Evolutionary conservation across 1,140 invertebrate genomes (phyloP).

Genomic region (Drosophila ercepeae): DNA sequence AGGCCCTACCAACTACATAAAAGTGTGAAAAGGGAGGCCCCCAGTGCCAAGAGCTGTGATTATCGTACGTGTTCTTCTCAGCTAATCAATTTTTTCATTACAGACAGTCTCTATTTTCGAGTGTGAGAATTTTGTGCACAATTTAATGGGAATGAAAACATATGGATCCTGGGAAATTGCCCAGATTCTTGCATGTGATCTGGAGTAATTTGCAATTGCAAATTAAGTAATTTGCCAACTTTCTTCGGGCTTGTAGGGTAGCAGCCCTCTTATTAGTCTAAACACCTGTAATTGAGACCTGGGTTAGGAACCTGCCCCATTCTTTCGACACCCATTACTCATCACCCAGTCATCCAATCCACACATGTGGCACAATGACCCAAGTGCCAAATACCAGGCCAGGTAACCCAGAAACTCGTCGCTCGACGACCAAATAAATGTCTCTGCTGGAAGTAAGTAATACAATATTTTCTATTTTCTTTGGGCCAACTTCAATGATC

Average conservation of each 20-base stretch:
- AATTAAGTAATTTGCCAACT: slow-evolving; percentile 23
- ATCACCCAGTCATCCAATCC: too few species aligned
- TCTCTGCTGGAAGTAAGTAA: slow-evolving; percentile 9
- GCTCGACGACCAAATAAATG: slow-evolving; percentile 10
- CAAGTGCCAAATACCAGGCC: slow-evolving; percentile 56
- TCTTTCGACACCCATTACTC: slow-evolving; percentile 30
- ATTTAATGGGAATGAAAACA: slow-evolving; percentile 16
- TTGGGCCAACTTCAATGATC: slow-evolving; percentile 40
- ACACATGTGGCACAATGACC: slow-evolving; percentile 49
- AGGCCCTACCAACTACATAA: background rate
- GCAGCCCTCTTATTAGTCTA: slow-evolving; percentile 1
- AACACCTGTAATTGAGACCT: slow-evolving; percentile 24
- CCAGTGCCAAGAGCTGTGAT: slow-evolving; percentile 56
- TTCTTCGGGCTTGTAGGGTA: slow-evolving; percentile 11
- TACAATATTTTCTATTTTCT: slow-evolving; percentile 46
- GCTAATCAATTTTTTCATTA: slow-evolving; percentile 59
- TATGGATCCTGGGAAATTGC: slow-evolving; percentile 20
- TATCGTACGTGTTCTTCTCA: slow-evolving; percentile 56
- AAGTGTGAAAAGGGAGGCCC: slow-evolving; percentile 41
- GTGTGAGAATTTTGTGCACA: slow-evolving; percentile 47
- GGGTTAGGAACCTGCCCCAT: background rate
- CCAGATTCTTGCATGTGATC: slow-evolving; percentile 19
- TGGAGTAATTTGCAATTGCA: slow-evolving; percentile 24
- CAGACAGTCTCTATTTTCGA: slow-evolving; percentile 24
- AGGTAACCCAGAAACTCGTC: slow-evolving; percentile 51